Evolutionary conservation across 2,888 invertebrate genomes (phyloP).

Genomic region (Sinopyrophorus schimmeli): DNA sequence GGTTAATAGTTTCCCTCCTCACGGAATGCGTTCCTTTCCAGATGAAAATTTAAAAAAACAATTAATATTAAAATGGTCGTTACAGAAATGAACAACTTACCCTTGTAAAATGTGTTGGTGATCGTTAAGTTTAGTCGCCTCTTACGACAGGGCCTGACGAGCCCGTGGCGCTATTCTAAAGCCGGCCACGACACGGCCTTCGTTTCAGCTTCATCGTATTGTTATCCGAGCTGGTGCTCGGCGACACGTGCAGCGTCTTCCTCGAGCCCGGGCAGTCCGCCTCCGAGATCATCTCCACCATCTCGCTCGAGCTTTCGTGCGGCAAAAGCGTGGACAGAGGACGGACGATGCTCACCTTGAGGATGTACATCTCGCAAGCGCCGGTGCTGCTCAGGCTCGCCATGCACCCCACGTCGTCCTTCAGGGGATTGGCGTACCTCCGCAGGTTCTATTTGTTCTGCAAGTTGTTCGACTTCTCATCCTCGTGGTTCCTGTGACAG

Average conservation of each 20-base stretch:
- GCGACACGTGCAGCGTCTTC: constrained; percentile 54
- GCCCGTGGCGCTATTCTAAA: no score
- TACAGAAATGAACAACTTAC: no score
- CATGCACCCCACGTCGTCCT: constrained; percentile 59
- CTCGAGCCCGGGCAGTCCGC: constrained; percentile 57
- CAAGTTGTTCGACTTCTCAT: constrained; percentile 87
- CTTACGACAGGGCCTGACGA: no score
- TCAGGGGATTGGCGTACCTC: constrained; percentile 53
- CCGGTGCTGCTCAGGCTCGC: constrained; percentile 55
- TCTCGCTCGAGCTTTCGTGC: constrained; percentile 59
- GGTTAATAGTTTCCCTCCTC: no score
- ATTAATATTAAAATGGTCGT: no score
- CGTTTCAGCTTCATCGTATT: constrained; percentile 47
- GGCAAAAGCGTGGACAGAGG: constrained; percentile 55
- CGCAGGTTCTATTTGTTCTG: constrained; percentile 90
- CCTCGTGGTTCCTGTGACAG: constrained; percentile 71
- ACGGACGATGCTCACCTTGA: constrained; percentile 54
- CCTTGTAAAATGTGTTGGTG: no score
- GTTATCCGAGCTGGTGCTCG: constrained; percentile 52
- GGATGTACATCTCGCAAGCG: constrained; percentile 52
- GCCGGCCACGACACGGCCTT: no score
- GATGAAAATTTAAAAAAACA: no score
- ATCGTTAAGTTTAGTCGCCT: no score
- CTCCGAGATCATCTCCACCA: constrained; percentile 66
- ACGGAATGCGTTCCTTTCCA: no score